Percentiles rank a stretch among this genome's conserved stretches.
Evolutionary conservation across 2,888 invertebrate species (phyloP).

Genomic region (Epinotia bilunana): DNA sequence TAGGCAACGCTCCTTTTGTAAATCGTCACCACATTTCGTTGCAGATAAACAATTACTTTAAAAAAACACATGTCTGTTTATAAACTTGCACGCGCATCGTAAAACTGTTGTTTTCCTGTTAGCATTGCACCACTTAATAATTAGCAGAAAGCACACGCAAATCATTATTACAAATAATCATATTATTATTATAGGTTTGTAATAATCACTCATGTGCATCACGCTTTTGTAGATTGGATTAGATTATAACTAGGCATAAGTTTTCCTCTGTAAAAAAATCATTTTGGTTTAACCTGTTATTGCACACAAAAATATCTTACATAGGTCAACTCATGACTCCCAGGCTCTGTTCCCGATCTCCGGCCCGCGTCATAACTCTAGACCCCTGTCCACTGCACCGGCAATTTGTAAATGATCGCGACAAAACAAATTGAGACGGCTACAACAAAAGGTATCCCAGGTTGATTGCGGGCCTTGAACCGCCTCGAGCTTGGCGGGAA

Average conservation of each 20-base stretch:
- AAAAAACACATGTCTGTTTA: background rate
- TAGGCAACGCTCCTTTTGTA: background rate
- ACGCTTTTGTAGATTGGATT: background rate
- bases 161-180: background rate
- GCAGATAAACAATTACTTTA: background rate
- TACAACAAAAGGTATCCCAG: constrained; percentile 55
- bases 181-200: background rate
- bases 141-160: background rate
- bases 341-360: constrained; percentile 14
- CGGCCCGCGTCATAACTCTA: constrained; percentile 14
- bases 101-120: background rate
- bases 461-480: constrained; percentile 44
- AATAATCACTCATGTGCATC: background rate
- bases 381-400: constrained; percentile 33
- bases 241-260: no score
- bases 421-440: constrained; percentile 61
- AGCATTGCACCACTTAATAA: background rate
- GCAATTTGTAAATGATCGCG: constrained; percentile 53
- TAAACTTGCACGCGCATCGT: background rate
- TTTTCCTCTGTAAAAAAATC: no score
- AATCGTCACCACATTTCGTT: background rate
- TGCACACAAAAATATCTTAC: background rate
- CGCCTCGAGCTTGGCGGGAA: constrained; percentile 30
- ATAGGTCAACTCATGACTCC: background rate
- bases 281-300: background rate